Base-by-base conservation (phyloP, 2,888 invertebrate species). In the Xestia ashworthii region DNA sequence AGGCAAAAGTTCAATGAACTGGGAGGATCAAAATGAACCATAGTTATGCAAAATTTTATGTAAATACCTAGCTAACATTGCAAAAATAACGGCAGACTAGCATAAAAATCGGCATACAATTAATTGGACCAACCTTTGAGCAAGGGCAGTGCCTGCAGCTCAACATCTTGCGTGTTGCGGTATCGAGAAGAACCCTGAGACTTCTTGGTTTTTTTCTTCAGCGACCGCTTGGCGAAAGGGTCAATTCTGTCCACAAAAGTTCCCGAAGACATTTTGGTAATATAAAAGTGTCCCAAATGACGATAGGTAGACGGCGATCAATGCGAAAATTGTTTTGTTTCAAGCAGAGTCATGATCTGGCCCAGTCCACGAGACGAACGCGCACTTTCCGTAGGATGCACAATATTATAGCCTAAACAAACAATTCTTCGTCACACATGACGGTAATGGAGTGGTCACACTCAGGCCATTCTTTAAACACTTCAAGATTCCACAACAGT, bases 191-290 rank as follows among this genome's bases (percentile, higher is more conserved):
- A 99, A 92, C 99, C 99, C 97, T 99, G 99, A 95, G 99, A 99
- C 97, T 99, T 99, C 97, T 99, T 99, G 94, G 99, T 99, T 97
- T 99, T 99, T 97, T 99, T 99, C 97, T 99, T 99, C 93, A 99
- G 97, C 93, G 99, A 99, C 96, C 99, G 98, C 97, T 99, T 99
- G 92, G 99, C 99, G 97, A 99, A 99, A 93, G 99, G 99, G 97
- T 99, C 99, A 97, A 99, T 99, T 97, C 99, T 98, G 98, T 99
- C 99, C 97, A 99, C 99, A 97, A 99, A 99, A 96, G 98, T 98
- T 97, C 98, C 98, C 97, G 98, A 98, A 96, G 97, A 97, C 98
- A 97, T 97, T 95, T 97, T 97, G 96, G 92, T 93, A 94, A 93
- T 95, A 93, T 93, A 94, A 94, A 95, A 96, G 93, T 95, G 95